Evolutionary conservation across 2,113 vertebrate species (phyloP).

Genomic region (Canis aureus): DNA sequence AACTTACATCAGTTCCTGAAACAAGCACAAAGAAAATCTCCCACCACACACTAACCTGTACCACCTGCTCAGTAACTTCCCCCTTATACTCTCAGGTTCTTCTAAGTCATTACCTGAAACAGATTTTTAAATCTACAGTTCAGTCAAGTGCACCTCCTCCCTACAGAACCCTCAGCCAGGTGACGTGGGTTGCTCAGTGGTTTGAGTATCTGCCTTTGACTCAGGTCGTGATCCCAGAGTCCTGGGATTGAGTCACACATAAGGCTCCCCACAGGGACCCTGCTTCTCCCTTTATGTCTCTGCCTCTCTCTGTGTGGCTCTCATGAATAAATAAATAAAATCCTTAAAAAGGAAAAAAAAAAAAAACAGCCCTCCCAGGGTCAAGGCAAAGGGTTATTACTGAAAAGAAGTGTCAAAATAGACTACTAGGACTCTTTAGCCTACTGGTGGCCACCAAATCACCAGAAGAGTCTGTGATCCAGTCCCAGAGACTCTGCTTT

Average conservation of each 20-base stretch:
- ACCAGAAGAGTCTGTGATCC: neutral
- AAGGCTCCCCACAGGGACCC: no score
- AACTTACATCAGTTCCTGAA: neutral
- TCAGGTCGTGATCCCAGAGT: no score
- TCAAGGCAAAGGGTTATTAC: neutral
- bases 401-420: neutral
- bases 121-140: conserved; percentile 41
- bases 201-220: no score
- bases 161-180: neutral
- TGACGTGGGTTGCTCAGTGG: no score
- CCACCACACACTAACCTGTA: neutral
- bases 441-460: neutral
- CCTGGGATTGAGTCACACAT: no score
- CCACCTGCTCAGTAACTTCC: neutral
- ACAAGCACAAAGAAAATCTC: neutral
- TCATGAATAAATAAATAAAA: no score
- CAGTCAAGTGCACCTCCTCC: neutral
- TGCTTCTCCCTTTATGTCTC: no score
- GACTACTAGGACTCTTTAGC: neutral
- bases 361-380: neutral
- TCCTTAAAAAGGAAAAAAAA: no score
- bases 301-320: no score
- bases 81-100: conserved; percentile 10
- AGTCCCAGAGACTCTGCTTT: neutral
- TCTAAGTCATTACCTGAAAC: conserved; percentile 43